A percentile compares a stretch with the other conserved stretches of the same genome.
Conservation (phyloP, 1,140 invertebrate genomes). For the Drosophila kanapiae region DNA sequence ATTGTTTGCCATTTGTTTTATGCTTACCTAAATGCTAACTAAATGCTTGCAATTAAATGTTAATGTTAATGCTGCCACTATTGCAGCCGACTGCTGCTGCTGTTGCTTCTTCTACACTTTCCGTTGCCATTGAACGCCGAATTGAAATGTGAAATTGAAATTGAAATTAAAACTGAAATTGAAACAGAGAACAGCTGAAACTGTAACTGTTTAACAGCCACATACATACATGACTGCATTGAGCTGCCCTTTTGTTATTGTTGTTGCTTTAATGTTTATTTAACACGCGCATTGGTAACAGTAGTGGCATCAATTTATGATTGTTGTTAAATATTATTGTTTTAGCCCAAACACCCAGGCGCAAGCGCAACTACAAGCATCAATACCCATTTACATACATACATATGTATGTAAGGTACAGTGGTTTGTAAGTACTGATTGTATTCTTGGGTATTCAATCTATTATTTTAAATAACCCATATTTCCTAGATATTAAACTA, state of each 20-base stretch:
- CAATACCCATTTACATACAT: no score
- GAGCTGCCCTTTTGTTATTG: constrained; percentile 23
- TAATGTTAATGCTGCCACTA: constrained; percentile 72
- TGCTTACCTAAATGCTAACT: constrained; percentile 79
- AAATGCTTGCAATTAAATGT: constrained; percentile 81
- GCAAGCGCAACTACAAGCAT: constrained; percentile 30
- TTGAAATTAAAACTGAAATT: constrained; percentile 30
- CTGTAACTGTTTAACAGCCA: constrained; percentile 40
- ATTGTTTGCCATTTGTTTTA: constrained; percentile 71
- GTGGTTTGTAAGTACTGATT: neutral
- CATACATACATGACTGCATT: constrained; percentile 57
- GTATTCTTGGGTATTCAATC: neutral
- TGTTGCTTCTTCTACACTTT: constrained; percentile 43
- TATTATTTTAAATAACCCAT: neutral
- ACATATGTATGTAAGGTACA: no score
- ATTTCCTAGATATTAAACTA: neutral
- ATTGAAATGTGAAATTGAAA: constrained; percentile 76
- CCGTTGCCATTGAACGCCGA: constrained; percentile 56
- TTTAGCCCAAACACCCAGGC: constrained; percentile 37
- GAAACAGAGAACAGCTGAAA: constrained; percentile 19
- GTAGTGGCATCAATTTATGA: constrained; percentile 30
- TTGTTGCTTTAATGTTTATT: constrained; percentile 72
- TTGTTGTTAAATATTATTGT: constrained; percentile 19
- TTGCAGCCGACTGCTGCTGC: constrained; percentile 1
- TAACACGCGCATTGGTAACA: constrained; percentile 74